Evolutionary conservation across 1,140 invertebrate genomes (phyloP).

Genomic region (Pseudomyrmex flavicornis): DNA sequence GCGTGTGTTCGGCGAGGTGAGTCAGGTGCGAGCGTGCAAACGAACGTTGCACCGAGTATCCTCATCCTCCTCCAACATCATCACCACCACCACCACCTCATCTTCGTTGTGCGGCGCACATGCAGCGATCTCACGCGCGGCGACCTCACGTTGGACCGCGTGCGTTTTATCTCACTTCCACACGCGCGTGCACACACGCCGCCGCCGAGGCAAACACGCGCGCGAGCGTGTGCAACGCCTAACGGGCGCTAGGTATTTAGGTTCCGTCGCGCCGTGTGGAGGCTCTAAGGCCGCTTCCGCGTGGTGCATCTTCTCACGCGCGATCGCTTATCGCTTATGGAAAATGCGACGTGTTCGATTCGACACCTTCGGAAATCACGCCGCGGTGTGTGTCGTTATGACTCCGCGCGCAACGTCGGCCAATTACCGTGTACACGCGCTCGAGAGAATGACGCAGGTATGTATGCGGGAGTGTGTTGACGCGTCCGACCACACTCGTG

Average conservation of each 20-base stretch:
- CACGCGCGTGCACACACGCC: constrained; percentile 43
- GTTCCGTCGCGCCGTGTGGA: constrained; percentile 56
- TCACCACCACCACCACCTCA: background rate
- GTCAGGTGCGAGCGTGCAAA: constrained; percentile 61
- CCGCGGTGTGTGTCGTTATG: constrained; percentile 50
- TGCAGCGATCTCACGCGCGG: constrained; percentile 52
- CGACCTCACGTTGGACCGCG: constrained; percentile 52
- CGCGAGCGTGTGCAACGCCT: constrained; percentile 49
- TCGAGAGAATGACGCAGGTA: constrained; percentile 45
- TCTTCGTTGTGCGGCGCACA: background rate
- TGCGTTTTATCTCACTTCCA: constrained; percentile 67
- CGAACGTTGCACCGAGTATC: constrained; percentile 43
- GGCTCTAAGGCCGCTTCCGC: constrained; percentile 63
- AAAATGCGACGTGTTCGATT: constrained; percentile 59
- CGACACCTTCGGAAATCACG: constrained; percentile 13
- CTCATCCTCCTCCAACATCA: background rate
- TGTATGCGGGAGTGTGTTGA: constrained; percentile 40
- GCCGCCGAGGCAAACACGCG: constrained; percentile 38
- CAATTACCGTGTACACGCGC: constrained; percentile 28
- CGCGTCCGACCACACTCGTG: constrained; percentile 27
- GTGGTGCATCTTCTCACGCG: constrained; percentile 70
- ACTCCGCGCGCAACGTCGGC: constrained; percentile 36
- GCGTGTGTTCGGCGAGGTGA: constrained; percentile 29
- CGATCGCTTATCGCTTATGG: constrained; percentile 67
- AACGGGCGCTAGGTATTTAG: constrained; percentile 70